Conservation (phyloP, 2,113 vertebrate species). For the Rattus norvegicus region DNA sequence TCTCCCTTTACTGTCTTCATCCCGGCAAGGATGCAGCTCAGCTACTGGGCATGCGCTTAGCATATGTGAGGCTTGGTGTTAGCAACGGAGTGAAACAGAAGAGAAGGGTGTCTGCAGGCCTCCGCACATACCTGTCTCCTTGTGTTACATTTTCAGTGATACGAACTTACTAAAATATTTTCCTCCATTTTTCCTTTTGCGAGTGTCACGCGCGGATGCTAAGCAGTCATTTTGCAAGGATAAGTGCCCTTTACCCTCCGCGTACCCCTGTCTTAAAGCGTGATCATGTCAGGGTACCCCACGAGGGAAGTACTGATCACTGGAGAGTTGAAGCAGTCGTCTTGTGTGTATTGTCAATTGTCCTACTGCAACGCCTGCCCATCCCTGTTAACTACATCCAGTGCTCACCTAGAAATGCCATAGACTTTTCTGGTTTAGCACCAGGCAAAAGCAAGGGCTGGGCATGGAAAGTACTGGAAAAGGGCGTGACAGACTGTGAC, state of each 20-base stretch:
- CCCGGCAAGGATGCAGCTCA: neutral
- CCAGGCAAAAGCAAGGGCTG: conserved; percentile 1
- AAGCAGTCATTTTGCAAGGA: neutral
- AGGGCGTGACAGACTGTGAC: neutral
- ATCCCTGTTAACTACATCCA: neutral
- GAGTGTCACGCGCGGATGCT: neutral
- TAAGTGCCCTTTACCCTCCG: neutral
- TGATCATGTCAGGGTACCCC: neutral
- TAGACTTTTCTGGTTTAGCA: conserved; percentile 27
- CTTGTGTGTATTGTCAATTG: neutral
- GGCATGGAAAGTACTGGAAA: neutral
- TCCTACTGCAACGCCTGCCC: neutral
- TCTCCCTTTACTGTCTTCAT: neutral
- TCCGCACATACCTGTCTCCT: neutral
- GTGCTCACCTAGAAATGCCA: neutral
- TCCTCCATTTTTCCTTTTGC: neutral
- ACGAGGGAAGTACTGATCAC: neutral
- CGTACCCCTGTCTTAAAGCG: neutral
- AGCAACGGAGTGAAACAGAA: too few relatives aligned
- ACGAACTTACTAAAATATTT: neutral
- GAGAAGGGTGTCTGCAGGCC: neutral
- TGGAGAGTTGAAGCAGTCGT: neutral
- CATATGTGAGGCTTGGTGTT: neutral
- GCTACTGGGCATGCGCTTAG: neutral
- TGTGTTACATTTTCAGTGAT: conserved; percentile 5